A percentile compares a stretch with the other conserved stretches of the same genome.
Evolutionary conservation across 1,140 invertebrate species (phyloP).

Genomic region (Amyelois transitella): DNA sequence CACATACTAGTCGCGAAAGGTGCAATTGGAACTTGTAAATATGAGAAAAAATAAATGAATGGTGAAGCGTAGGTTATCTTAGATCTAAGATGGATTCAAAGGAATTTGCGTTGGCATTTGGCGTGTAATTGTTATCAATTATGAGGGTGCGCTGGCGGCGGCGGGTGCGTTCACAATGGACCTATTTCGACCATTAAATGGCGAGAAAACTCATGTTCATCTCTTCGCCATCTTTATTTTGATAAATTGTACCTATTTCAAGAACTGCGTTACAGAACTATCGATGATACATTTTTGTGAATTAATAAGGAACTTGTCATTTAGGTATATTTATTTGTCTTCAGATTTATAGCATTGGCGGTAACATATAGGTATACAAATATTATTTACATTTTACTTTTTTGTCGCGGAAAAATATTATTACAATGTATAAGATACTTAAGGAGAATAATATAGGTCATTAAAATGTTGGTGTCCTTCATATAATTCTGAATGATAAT

Average conservation of each 20-base stretch:
- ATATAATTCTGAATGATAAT: no score
- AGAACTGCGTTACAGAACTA: constrained; percentile 30
- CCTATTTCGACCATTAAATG: constrained; percentile 29
- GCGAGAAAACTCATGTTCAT: constrained; percentile 22
- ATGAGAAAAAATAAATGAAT: no score
- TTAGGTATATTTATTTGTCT: no score
- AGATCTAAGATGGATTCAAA: constrained; percentile 27
- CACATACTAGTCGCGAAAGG: no score
- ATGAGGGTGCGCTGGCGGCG: constrained; percentile 29
- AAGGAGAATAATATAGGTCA: no score
- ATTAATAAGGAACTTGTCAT: constrained; percentile 13
- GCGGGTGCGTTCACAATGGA: constrained; percentile 30
- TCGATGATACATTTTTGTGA: constrained; percentile 10
- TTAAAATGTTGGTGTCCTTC: no score
- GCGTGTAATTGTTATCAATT: constrained; percentile 52
- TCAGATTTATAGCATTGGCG: not conserved
- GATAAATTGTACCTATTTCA: constrained; percentile 44
- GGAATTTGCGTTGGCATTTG: constrained; percentile 33
- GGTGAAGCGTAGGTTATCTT: constrained; percentile 13
- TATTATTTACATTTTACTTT: no score
- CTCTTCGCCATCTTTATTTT: constrained; percentile 31
- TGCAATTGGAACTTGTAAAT: no score
- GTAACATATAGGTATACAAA: no score
- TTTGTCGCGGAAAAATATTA: no score
- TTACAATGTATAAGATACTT: no score